Evolutionary conservation across 2,888 invertebrate species (phyloP).

Genomic region (Tetragonisca angustula): DNA sequence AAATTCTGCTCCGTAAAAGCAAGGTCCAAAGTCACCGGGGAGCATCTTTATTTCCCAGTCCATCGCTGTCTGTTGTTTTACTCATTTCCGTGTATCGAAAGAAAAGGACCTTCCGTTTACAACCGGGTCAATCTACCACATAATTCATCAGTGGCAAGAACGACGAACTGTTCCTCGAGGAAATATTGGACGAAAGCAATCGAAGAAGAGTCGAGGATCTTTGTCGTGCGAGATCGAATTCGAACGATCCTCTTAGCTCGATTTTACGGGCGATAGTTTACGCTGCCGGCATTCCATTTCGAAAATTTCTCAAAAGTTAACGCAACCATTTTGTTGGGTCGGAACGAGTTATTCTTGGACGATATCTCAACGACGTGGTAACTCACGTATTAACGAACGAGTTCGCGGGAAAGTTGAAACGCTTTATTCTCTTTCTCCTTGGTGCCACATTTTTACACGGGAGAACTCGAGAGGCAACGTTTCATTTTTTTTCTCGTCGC

Average conservation of each 20-base stretch:
- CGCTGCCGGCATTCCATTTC: conserved; percentile 16
- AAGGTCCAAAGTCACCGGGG: conserved; percentile 3
- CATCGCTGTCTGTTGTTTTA: neutral
- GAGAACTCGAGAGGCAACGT: conserved; percentile 2
- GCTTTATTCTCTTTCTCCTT: neutral
- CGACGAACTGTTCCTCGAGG: conserved; percentile 9
- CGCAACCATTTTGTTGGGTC: conserved; percentile 64
- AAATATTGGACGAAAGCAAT: conserved; percentile 41
- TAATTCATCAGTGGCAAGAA: conserved; percentile 58
- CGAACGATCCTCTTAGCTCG: conserved; percentile 55
- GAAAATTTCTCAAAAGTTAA: conserved; percentile 36
- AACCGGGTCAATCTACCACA: conserved; percentile 38
- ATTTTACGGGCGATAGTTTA: conserved; percentile 62
- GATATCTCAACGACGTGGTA: conserved; percentile 1
- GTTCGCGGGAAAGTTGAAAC: neutral
- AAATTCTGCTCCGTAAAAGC: neutral
- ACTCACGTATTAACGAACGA: conserved; percentile 44
- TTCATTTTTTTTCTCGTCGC: neutral
- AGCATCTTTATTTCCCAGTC: conserved; percentile 22
- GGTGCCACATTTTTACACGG: neutral
- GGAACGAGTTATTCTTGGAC: conserved; percentile 41
- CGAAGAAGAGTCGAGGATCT: conserved; percentile 48
- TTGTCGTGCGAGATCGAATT: conserved; percentile 52
- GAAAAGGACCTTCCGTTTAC: conserved; percentile 34
- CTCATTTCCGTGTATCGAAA: neutral